Evolutionary conservation across 2,113 vertebrate genomes (phyloP).

Genomic region (Charina bottae): DNA sequence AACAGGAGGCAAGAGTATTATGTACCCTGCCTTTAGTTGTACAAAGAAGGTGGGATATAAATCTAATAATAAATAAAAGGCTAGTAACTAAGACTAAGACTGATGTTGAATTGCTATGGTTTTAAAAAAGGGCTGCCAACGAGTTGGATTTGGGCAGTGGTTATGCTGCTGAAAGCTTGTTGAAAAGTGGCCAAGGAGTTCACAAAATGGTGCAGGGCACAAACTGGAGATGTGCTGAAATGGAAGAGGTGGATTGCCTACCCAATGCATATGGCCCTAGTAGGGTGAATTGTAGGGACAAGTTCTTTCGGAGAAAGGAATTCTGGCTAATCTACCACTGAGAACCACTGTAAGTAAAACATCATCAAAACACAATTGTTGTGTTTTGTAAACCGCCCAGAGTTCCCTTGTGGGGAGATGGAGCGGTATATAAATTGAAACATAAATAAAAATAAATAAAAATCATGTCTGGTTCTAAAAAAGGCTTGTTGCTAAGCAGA

Average conservation of each 20-base stretch:
- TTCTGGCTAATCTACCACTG: neutral
- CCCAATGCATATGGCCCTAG: neutral
- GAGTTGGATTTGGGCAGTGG: neutral
- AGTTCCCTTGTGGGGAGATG: too few relatives aligned
- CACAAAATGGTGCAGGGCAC: neutral
- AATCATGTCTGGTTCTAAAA: neutral
- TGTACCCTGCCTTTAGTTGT: neutral
- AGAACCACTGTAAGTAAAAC: neutral
- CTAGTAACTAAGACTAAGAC: neutral
- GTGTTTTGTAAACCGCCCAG: too few relatives aligned
- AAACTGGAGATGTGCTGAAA: neutral
- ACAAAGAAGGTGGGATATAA: neutral
- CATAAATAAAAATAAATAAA: too few relatives aligned
- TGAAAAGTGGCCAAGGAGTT: neutral
- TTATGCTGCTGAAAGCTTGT: neutral
- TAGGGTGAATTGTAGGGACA: neutral
- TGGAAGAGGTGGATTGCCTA: neutral
- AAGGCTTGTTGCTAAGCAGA: neutral
- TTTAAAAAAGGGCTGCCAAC: neutral
- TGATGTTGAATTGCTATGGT: neutral
- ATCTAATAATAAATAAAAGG: neutral
- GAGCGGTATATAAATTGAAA: too few relatives aligned
- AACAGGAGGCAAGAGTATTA: neutral
- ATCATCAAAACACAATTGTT: too few relatives aligned
- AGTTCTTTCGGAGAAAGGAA: neutral